Evolutionary conservation across 2,113 vertebrate species (phyloP), one percentile per base, ranked within the genome.

Genomic region (Callionymus lyra): DNA sequence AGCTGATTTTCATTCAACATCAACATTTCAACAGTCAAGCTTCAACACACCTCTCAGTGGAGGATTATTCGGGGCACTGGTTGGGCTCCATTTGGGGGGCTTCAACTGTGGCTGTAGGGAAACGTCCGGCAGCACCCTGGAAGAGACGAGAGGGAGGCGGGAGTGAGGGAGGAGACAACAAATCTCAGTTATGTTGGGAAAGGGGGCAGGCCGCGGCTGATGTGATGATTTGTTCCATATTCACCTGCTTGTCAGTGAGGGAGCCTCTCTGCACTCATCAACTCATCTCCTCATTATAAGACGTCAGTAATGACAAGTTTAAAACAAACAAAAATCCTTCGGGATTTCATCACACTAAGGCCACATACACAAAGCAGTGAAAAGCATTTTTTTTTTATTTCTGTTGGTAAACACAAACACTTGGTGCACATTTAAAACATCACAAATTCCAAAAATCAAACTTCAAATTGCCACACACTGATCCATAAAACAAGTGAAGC

Each of bases 381-480:
- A 69, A 81, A 70, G 69, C 35, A 54, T 44, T 65, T 79, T 77
- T 80, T 27, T 27, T 42, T 45, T 44, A 84, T 84, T 87, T 84
- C 50, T 8, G 79, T 79, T 68, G 19, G 35, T 53, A 65, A 56
- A 63, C 54, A 70, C 37, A 67, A 51, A 57, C 63, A 80, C 16
- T 40, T 46, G 40, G 38, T 63, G 70, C 47, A 76, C 41, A 77
- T 47, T 4, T 27, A 5, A 27, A 27, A 27, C 21, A 27, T 5
- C 8, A 27, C 21, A 27, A 27, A 27, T 16, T 16, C 65, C 57
- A 44, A 65, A 72, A 54, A 60, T 45, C 16, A 68, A 53, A 46
- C 49, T 53, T 68, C 46, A 21, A 34, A 50, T 36, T 47, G 34
- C 33, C 14, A 51, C 31, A 53, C 54, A 60, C 49, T 16, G 6